Conservation (phyloP, 2,113 vertebrate genomes). For the Progne subis region DNA sequence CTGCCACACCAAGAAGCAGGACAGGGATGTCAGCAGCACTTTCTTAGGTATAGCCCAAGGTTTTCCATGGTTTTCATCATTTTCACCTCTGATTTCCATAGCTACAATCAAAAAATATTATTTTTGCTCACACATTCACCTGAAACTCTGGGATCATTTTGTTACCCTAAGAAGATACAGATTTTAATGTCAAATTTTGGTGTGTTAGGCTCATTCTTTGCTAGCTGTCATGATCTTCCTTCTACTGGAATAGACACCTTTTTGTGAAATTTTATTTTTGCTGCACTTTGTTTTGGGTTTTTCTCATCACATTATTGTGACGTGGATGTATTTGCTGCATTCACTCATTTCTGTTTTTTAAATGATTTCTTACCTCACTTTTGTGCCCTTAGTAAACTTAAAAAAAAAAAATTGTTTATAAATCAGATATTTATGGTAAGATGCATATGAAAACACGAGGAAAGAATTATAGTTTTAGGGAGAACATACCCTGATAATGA, state of each 20-base stretch:
- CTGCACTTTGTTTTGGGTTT: background rate
- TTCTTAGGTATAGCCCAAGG: background rate
- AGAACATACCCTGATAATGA: slow-evolving; percentile 65
- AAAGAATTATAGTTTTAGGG: slow-evolving; percentile 65
- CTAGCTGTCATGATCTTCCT: background rate
- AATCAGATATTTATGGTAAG: slow-evolving; percentile 53
- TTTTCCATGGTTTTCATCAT: background rate
- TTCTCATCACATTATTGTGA: background rate
- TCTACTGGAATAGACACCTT: background rate
- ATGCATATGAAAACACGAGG: slow-evolving; percentile 48
- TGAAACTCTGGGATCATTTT: background rate
- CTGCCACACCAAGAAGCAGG: background rate
- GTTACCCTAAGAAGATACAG: background rate
- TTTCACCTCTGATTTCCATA: background rate
- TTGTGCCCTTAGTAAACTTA: background rate
- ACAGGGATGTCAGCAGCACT: background rate
- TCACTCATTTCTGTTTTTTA: background rate
- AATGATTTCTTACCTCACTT: background rate
- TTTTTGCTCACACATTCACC: background rate
- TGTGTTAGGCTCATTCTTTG: background rate
- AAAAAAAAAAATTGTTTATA: slow-evolving; percentile 37
- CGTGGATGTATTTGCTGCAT: background rate
- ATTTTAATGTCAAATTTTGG: background rate
- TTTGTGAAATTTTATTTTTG: background rate
- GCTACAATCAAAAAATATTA: background rate